Conservation (phyloP, 2,888 invertebrate species). For the Antitype chi region DNA sequence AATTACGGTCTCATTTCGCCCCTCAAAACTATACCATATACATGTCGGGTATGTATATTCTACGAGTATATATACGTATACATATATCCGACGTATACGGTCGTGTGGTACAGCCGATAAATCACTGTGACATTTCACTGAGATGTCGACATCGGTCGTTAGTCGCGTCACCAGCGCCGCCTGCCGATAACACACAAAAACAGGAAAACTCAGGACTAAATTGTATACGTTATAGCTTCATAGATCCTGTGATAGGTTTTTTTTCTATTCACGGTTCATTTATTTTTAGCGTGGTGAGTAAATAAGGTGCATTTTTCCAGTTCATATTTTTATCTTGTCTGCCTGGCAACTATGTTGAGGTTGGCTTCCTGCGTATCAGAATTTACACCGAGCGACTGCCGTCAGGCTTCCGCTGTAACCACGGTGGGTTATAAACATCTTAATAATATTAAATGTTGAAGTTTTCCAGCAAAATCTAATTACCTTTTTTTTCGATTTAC, state of each 20-base stretch:
- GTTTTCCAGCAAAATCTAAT: background rate
- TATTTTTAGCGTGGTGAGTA: conserved; percentile 23
- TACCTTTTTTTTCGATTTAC: background rate
- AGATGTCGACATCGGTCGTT: conserved; percentile 82
- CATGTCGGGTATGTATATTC: conserved; percentile 1
- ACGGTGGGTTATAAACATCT: background rate
- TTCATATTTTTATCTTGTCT: conserved; percentile 5
- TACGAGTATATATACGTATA: conserved; percentile 21
- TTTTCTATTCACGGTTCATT: conserved; percentile 45
- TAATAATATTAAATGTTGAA: background rate
- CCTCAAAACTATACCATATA: conserved; percentile 36
- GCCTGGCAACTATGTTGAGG: background rate
- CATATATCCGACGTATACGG: conserved; percentile 35
- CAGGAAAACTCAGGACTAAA: conserved; percentile 68
- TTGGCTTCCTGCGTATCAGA: background rate
- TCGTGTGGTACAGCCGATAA: conserved; percentile 71
- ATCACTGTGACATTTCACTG: conserved; percentile 84
- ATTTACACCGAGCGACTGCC: background rate
- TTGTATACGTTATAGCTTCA: conserved; percentile 41
- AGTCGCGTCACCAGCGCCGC: conserved; percentile 77
- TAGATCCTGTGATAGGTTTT: conserved; percentile 22
- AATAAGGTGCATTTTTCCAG: conserved; percentile 25
- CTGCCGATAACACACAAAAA: conserved; percentile 81
- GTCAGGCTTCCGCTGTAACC: background rate
- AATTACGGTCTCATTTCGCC: conserved; percentile 16